Evolutionary conservation across 2,113 vertebrate species (phyloP), one percentile per base, ranked within the genome.

Genomic region (Ginglymostoma cirratum): DNA sequence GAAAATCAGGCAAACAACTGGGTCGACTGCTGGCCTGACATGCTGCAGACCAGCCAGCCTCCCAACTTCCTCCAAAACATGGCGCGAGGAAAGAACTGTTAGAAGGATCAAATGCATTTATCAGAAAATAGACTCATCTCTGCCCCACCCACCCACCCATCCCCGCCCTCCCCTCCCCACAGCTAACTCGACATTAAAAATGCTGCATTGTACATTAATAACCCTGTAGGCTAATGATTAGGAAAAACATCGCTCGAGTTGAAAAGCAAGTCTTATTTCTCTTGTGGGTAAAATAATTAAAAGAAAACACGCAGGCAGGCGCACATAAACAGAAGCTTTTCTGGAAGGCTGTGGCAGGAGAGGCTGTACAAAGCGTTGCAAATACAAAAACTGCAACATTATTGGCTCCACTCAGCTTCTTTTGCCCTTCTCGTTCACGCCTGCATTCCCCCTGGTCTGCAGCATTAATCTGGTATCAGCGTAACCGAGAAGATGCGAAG

Each of bases 401-500:
- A 67, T 21, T 48, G 67, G 45, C 27, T 76, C 66, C 30, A 83
- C 30, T 83, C 34, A n/a, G 27, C 52, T 55, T 78, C 80, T 34
- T 21, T 6, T 38, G 24, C 5, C 1, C 85, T 27, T 42, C 23
- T 66, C n/a, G 15, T 15, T 66, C 42, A 66, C 17, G 61, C n/a
- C 78, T 34, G 34, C 55, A 61, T 2, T 66, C 24, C 17, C 78
- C 90, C 83, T 61, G 23, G 69, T 48, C 92, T 72, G 61, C 61
- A 34, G 52, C 80, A 24, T 95, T 94, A 96, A 83, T 80, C 78
- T 94, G 52, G 96, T 95, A 96, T 55, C 55, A 96, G 96, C 96
- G 95, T 96, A 96, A 96, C 96, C 96, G 95, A 96, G 96, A 87
- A 96, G 66, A 95, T 69, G 72, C 86, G n/a, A 96, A 45, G 96